These are phyloP conservation scores for Paramormyrops kingsleyae DNA, from an alignment of 2,113 vertebrate species.

Conservation along the genomic window DNA sequence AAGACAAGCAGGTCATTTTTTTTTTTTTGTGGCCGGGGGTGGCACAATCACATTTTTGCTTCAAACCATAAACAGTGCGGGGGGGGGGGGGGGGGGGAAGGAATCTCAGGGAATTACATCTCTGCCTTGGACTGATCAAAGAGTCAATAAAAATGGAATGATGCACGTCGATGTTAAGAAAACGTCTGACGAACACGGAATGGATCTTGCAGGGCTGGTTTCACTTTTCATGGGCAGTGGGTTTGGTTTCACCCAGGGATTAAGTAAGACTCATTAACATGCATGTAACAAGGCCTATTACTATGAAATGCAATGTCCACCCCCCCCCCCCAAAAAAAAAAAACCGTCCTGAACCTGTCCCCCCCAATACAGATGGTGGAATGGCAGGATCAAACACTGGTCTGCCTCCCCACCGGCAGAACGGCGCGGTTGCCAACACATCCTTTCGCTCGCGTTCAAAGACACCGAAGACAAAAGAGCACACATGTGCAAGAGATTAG, in stretches of 20 bases:
- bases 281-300: not conserved
- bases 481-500: slow-evolving; percentile 14
- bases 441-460: not conserved
- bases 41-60: not conserved
- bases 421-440: not conserved
- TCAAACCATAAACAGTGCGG: not conserved
- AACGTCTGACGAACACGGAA: not conserved
- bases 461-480: slow-evolving; percentile 11
- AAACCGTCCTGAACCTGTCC: not conserved
- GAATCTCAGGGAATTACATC: not conserved
- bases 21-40: not conserved
- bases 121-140: not conserved
- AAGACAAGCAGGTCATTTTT: not conserved
- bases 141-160: not conserved
- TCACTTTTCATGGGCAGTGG: not conserved
- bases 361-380: not conserved
- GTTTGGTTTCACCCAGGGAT: not conserved
- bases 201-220: not conserved
- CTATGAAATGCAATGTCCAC: not conserved
- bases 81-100: not conserved
- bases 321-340: not conserved
- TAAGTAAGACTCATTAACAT: not conserved
- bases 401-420: not conserved
- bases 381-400: not conserved
- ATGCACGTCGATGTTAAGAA: not conserved